Conservation (phyloP, 1,140 invertebrate genomes). For the Drosophila azteca region DNA sequence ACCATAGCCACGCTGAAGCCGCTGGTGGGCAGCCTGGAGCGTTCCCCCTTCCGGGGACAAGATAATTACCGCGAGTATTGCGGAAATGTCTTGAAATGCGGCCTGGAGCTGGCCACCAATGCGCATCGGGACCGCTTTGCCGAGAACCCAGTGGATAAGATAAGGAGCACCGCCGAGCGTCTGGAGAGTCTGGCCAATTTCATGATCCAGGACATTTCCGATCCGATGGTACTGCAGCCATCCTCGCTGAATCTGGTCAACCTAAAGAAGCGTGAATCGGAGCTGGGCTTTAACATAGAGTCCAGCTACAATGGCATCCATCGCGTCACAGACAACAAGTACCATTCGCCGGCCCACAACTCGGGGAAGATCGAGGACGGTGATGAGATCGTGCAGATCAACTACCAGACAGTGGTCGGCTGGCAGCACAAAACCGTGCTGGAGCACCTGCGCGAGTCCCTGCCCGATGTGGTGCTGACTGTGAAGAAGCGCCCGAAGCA, state of each 20-base stretch:
- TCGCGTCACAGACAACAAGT: slow-evolving; percentile 91
- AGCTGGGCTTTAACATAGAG: slow-evolving; percentile 92
- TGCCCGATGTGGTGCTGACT: slow-evolving; percentile 91
- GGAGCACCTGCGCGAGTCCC: slow-evolving; percentile 89
- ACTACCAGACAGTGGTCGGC: slow-evolving; percentile 96
- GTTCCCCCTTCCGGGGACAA: slow-evolving; percentile 85
- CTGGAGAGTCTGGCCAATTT: slow-evolving; percentile 92
- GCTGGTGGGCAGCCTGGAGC: slow-evolving; percentile 93
- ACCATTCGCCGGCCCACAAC: slow-evolving; percentile 92
- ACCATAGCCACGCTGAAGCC: slow-evolving; percentile 93
- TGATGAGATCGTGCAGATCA: slow-evolving; percentile 96
- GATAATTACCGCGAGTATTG: slow-evolving; percentile 79
- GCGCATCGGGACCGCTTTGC: slow-evolving; percentile 94
- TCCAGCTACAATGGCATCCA: slow-evolving; percentile 94
- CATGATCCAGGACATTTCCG: slow-evolving; percentile 93
- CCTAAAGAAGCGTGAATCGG: slow-evolving; percentile 92
- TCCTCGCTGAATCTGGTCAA: slow-evolving; percentile 93
- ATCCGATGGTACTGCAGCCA: slow-evolving; percentile 95
- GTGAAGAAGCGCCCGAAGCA: slow-evolving; percentile 93
- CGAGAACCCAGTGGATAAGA: slow-evolving; percentile 88
- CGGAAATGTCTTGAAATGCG: slow-evolving; percentile 89
- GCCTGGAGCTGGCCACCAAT: slow-evolving; percentile 93
- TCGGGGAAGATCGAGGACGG: slow-evolving; percentile 95
- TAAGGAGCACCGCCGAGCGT: slow-evolving; percentile 88
- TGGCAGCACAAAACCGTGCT: slow-evolving; percentile 94